Percentiles rank a stretch among this genome's conserved stretches.
Conservation (phyloP, 2,797 vertebrate species). For the Lophius americanus region DNA sequence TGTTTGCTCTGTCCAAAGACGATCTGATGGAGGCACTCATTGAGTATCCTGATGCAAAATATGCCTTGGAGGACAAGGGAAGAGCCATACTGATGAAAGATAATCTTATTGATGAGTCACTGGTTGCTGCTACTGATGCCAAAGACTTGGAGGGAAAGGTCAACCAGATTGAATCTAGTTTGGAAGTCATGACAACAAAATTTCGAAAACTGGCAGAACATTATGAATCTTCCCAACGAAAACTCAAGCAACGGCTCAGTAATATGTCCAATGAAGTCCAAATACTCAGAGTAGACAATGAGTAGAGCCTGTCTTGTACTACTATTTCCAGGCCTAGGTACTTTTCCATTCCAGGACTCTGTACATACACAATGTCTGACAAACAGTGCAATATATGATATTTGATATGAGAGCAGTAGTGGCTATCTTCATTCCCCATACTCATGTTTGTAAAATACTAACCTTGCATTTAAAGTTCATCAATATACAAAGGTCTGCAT, state of each 20-base stretch:
- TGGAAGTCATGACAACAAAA: slow-evolving; percentile 85
- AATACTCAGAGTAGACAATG: slow-evolving; percentile 49
- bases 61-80: slow-evolving; percentile 92
- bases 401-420: too few relatives aligned
- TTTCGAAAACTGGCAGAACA: slow-evolving; percentile 84
- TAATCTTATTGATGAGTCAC: slow-evolving; percentile 91
- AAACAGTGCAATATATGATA: too few relatives aligned
- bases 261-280: slow-evolving; percentile 86
- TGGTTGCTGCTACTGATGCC: slow-evolving; percentile 75
- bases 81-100: slow-evolving; percentile 95
- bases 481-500: neutral
- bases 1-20: slow-evolving; percentile 96
- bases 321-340: neutral
- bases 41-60: slow-evolving; percentile 95
- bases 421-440: too few relatives aligned
- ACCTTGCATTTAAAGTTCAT: neutral
- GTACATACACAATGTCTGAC: neutral
- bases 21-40: slow-evolving; percentile 95
- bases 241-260: slow-evolving; percentile 88
- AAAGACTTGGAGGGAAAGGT: slow-evolving; percentile 90
- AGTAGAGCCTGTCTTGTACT: slow-evolving; percentile 18
- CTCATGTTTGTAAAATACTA: slow-evolving; percentile 6
- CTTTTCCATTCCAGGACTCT: neutral
- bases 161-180: slow-evolving; percentile 75
- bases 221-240: slow-evolving; percentile 84